Percentiles rank a stretch among this genome's conserved stretches.
These are phyloP conservation scores for Panagrolaimus sp. DNA, from an alignment of 1,140 invertebrate species.

Conservation along the genomic window DNA sequence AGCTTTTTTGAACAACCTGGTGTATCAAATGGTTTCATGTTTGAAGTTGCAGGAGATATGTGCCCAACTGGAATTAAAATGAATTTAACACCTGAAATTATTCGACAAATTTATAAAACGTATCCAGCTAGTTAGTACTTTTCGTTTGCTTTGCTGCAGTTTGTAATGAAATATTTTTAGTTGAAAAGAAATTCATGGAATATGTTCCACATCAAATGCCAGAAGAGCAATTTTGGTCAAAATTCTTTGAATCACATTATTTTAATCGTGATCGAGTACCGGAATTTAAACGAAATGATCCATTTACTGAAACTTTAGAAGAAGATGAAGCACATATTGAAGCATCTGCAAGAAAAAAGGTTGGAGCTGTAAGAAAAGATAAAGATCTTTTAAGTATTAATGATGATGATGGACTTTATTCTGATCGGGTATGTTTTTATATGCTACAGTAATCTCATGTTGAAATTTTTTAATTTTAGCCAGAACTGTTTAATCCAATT, in stretches of 20 bases:
- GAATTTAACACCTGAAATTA: constrained; percentile 91
- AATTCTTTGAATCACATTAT: constrained; percentile 99
- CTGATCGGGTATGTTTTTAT: constrained; percentile 8
- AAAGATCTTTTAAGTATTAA: constrained; percentile 14
- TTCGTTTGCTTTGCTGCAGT: constrained; percentile 20
- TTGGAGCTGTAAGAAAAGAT: constrained; percentile 34
- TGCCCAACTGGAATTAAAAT: constrained; percentile 77
- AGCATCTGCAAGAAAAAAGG: not conserved
- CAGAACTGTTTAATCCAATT: constrained; percentile 1
- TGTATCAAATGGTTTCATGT: constrained; percentile 19
- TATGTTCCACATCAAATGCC: constrained; percentile 89
- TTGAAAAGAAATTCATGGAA: constrained; percentile 90
- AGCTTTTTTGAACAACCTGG: constrained; percentile 18
- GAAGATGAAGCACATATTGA: constrained; percentile 10
- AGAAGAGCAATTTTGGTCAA: constrained; percentile 96
- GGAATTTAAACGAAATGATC: constrained; percentile 48
- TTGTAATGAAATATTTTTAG: constrained; percentile 60
- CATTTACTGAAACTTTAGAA: constrained; percentile 22
- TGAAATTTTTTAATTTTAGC: constrained; percentile 15
- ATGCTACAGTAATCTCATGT: not conserved
- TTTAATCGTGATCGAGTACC: constrained; percentile 83
- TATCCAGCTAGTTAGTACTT: constrained; percentile 74
- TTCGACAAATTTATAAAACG: constrained; percentile 95
- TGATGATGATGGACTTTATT: constrained; percentile 11
- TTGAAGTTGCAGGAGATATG: constrained; percentile 44